A percentile compares a stretch with the other conserved stretches of the same genome.
Evolutionary conservation across 1,140 invertebrate genomes (phyloP).

Genomic region (Pseudomyrmex dendroicus): DNA sequence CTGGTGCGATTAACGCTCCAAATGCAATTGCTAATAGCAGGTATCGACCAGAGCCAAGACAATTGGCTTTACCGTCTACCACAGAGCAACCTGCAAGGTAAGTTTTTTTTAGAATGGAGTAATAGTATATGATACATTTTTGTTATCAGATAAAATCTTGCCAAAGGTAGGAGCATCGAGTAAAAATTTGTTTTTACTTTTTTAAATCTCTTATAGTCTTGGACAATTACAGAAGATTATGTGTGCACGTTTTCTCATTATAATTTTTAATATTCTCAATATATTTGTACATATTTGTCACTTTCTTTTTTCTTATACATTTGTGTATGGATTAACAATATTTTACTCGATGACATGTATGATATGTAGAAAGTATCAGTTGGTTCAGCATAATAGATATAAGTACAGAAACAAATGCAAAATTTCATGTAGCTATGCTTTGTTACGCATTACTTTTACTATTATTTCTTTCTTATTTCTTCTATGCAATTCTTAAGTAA

Average conservation of each 20-base stretch:
- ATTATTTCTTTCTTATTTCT: conserved; percentile 22
- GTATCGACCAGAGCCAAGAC: conserved; percentile 71
- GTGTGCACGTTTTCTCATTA: background rate
- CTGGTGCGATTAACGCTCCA: conserved; percentile 64
- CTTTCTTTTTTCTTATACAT: conserved; percentile 16
- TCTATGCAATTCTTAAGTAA: conserved; percentile 61
- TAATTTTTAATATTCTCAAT: background rate
- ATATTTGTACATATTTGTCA: background rate
- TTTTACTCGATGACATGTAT: background rate
- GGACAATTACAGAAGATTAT: conserved; percentile 5
- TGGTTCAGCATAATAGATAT: conserved; percentile 40
- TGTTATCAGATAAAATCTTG: conserved; percentile 1
- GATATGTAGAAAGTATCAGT: background rate
- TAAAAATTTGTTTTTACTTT: background rate
- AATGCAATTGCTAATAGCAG: conserved; percentile 65
- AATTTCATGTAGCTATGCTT: conserved; percentile 9
- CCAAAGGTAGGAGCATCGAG: conserved; percentile 22
- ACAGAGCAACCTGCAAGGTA: conserved; percentile 77
- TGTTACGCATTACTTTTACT: background rate
- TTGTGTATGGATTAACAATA: conserved; percentile 9
- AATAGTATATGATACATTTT: background rate
- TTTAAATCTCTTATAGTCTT: background rate
- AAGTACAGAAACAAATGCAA: conserved; percentile 48
- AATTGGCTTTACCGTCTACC: conserved; percentile 78
- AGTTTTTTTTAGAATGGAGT: conserved; percentile 37